A percentile compares a stretch with the other conserved stretches of the same genome.
Conservation (phyloP, 2,113 vertebrate genomes). For the Pterocles burchelli region DNA sequence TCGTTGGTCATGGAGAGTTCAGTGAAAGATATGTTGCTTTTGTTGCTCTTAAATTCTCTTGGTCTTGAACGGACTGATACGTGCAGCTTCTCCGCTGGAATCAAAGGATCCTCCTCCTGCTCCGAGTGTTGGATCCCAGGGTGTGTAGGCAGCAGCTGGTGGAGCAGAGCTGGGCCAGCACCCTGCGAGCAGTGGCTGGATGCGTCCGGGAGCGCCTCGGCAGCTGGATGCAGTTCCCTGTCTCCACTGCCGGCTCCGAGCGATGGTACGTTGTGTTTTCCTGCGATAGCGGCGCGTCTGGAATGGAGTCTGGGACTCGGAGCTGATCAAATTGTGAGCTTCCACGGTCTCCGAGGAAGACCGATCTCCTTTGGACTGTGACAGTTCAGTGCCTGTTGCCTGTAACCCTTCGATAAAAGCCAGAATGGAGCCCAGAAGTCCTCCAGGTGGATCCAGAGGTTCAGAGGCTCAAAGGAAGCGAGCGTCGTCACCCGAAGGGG, state of each 20-base stretch:
- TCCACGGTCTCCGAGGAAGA: neutral
- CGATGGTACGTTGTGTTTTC: neutral
- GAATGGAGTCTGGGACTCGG: neutral
- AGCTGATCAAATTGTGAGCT: neutral
- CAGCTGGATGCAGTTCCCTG: neutral
- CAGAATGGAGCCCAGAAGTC: neutral
- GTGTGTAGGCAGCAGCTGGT: neutral
- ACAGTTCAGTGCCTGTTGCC: slow-evolving; percentile 37
- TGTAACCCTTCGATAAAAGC: neutral
- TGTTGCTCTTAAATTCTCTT: neutral
- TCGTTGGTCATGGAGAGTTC: neutral
- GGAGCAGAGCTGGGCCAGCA: neutral
- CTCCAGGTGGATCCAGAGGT: neutral
- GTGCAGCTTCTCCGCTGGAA: slow-evolving; percentile 63
- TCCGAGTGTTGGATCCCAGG: slow-evolving; percentile 17
- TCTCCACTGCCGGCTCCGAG: neutral
- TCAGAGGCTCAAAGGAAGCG: neutral
- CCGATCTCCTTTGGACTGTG: neutral
- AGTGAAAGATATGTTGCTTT: neutral
- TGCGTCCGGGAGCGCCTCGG: neutral
- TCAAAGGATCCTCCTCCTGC: slow-evolving; percentile 62
- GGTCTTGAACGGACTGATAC: slow-evolving; percentile 49
- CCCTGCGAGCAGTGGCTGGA: neutral
- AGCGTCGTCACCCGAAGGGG: neutral
- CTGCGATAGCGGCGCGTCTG: neutral